Percentiles rank a stretch among this genome's conserved stretches.
Evolutionary conservation across 2,797 vertebrate genomes (phyloP).

Genomic region (Rhodeus uyekii): DNA sequence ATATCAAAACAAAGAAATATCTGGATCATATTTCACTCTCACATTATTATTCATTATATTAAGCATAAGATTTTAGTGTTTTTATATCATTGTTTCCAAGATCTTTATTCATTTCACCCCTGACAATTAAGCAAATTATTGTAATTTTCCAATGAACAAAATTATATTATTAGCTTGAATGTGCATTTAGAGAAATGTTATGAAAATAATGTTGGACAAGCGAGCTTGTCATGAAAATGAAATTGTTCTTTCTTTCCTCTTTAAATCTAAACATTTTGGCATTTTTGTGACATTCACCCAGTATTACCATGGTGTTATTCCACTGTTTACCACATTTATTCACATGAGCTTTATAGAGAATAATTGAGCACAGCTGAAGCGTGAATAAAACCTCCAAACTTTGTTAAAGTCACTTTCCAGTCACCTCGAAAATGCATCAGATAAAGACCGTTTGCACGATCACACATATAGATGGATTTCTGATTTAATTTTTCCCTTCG

Average conservation of each 20-base stretch:
- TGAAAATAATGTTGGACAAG: not conserved
- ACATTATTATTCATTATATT: not conserved
- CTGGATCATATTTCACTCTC: not conserved
- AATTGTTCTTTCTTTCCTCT: too few species aligned
- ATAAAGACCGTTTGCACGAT: not conserved
- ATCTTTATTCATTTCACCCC: not conserved
- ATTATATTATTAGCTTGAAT: not conserved
- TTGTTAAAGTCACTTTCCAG: not conserved
- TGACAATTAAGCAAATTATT: not conserved
- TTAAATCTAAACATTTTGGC: not conserved
- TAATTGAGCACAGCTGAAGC: not conserved
- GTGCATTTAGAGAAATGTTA: not conserved
- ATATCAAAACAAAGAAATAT: not conserved
- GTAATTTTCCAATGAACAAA: too few species aligned
- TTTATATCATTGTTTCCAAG: not conserved
- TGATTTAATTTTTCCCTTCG: conserved; percentile 23
- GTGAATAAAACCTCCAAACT: not conserved
- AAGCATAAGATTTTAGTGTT: not conserved
- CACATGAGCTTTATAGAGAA: not conserved
- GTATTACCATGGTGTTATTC: not conserved
- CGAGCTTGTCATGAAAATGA: not conserved
- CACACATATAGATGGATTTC: not conserved
- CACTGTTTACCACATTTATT: not conserved
- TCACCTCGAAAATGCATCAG: not conserved
- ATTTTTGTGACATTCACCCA: not conserved